A percentile compares a stretch with the other conserved stretches of the same genome.
phyloP scores from a whole-genome alignment of 2,888 invertebrate genomes.

The Leptinotarsa rubiginosa region DNA sequence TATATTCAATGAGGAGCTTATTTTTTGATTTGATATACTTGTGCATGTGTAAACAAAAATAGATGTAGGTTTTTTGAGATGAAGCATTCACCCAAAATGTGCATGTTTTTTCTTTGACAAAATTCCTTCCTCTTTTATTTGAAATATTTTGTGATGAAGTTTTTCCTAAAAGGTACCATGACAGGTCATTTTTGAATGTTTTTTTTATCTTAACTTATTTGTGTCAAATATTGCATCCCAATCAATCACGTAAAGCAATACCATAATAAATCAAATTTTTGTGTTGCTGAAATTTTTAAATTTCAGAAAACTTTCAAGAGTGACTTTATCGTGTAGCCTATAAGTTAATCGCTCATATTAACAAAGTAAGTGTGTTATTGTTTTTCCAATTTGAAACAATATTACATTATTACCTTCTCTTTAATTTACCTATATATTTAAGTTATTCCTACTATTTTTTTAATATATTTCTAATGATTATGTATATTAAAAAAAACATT shows the following conservation, averaged over 20 bases:
- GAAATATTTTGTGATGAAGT: slow-evolving; percentile 12
- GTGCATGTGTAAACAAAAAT: slow-evolving; percentile 25
- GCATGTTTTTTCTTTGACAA: slow-evolving; percentile 27
- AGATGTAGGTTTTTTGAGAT: slow-evolving; percentile 21
- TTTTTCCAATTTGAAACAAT: slow-evolving; percentile 1
- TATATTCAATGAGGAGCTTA: slow-evolving; percentile 35
- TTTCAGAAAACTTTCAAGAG: not conserved
- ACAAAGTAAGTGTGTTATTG: slow-evolving; percentile 4
- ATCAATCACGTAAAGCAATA: not conserved
- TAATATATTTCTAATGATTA: slow-evolving; percentile 10
- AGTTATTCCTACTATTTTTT: slow-evolving; percentile 14
- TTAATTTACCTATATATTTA: slow-evolving; percentile 2
- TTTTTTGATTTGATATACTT: slow-evolving; percentile 37
- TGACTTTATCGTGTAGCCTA: not conserved
- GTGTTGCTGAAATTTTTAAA: not conserved
- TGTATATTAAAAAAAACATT: not conserved
- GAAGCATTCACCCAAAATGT: slow-evolving; percentile 6
- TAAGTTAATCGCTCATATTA: slow-evolving; percentile 10
- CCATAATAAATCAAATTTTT: not conserved
- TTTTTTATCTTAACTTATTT: not conserved
- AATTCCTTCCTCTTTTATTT: not conserved
- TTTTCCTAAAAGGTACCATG: not conserved
- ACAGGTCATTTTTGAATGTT: not conserved
- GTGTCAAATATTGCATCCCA: no score
- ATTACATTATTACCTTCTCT: slow-evolving; percentile 6